Base-by-base conservation (phyloP, 2,888 invertebrate genomes). In the Nebria salina region DNA sequence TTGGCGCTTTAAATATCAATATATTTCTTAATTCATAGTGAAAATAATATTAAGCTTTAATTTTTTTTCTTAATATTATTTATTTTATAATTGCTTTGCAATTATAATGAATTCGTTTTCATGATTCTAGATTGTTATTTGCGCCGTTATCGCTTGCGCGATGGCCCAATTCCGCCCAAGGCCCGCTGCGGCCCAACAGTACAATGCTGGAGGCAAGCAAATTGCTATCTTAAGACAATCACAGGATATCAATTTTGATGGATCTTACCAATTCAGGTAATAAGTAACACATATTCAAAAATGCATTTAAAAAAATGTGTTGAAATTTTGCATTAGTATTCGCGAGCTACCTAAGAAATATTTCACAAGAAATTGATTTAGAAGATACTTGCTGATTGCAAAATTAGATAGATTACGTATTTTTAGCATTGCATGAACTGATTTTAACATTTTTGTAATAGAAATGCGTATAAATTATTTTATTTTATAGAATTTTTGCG, bases 251-350 rank as follows among this genome's bases (percentile, higher is more conserved):
- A 90, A 89, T 82, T 88, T 89, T 34, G 92, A 91, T 84, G 92
- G 92, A 83, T 90, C 91, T 68, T 89, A 89, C 85, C 87, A 87
- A 84, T 92, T 92, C 86, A 88, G 90, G 79, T 91, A 89, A 80
- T 5, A n/a, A 73, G 9, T 65, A 3, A 34, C 8, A 77, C 34
- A n/a, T 8, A 41, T 76, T 65, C 54, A 54, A 11, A 54, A 54
- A 54, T 54, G 34, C 8, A 54, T 13, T 11, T 13, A 54, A 54
- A 54, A 54, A 54, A 54, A 5, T 34, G 34, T 54, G 54, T 54
- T 54, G 54, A 2, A 54, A 54, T 54, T 54, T 54, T 43, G 43
- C 43, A 43, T 43, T 43, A 43, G 9, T 9, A 43, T 43, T 11
- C 1, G 8, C 13, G 4, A 54, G 54, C 54, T 54, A 11, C 1